Conservation (phyloP, 2,113 vertebrate genomes). For the Gorilla gorilla region DNA sequence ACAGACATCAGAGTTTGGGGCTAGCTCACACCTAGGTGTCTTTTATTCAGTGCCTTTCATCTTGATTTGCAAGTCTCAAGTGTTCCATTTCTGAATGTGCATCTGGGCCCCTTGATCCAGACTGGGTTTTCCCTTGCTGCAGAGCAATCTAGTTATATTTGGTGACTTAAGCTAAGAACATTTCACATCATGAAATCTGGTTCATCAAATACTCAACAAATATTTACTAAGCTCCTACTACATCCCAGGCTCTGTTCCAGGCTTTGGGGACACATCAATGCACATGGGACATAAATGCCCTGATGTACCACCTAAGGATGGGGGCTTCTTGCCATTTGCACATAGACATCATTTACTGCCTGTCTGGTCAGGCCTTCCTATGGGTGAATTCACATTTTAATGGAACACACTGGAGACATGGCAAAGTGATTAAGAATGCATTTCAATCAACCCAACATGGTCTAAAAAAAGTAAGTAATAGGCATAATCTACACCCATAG, state of each 20-base stretch:
- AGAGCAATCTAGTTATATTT: neutral
- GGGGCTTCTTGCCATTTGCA: neutral
- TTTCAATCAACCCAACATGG: conserved; percentile 2
- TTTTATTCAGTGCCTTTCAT: neutral
- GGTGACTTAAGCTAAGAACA: neutral
- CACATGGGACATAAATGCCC: neutral
- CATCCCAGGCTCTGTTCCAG: neutral
- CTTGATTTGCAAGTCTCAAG: neutral
- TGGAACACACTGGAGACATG: neutral
- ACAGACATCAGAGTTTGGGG: neutral
- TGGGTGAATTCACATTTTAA: conserved; percentile 22
- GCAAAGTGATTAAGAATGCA: neutral
- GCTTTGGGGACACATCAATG: neutral
- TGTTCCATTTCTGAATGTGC: neutral
- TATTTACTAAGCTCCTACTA: neutral
- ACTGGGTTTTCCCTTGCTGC: neutral
- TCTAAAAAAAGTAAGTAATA: neutral
- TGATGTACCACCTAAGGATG: neutral
- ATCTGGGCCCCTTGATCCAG: neutral
- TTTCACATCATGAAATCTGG: neutral
- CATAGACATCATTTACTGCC: neutral
- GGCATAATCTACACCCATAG: neutral
- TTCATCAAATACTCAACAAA: neutral
- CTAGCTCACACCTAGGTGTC: neutral
- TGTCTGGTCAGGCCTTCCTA: neutral